phyloP scores from a whole-genome alignment of 2,113 vertebrate species.

The Oncorhynchus mykiss region DNA sequence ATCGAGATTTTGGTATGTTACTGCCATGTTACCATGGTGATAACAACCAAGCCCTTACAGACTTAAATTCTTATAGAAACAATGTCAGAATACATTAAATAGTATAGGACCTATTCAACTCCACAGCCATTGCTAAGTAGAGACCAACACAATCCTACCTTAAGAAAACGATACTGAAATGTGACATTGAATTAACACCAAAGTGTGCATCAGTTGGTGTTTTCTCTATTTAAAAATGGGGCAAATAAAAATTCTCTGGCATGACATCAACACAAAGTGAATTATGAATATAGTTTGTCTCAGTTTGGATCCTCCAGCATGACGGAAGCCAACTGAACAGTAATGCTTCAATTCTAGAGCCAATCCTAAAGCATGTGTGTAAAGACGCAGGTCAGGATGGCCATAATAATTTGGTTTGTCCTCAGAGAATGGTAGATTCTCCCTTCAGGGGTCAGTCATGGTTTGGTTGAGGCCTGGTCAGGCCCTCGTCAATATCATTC shows the following conservation, averaged over 20 bases:
- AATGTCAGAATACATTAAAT: not conserved
- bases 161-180: constrained; percentile 23
- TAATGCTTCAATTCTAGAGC: not conserved
- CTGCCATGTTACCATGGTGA: not conserved
- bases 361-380: not conserved
- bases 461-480: constrained; percentile 21
- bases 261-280: not conserved
- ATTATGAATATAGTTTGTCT: constrained; percentile 3
- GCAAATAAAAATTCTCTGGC: not conserved
- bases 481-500: not conserved
- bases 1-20: constrained; percentile 13
- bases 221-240: not conserved
- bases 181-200: constrained; percentile 10
- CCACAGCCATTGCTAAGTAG: too few species aligned
- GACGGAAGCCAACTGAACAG: not conserved
- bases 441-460: not conserved
- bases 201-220: not conserved
- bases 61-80: not conserved
- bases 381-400: not conserved
- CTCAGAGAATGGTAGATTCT: not conserved
- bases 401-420: not conserved
- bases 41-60: too few species aligned
- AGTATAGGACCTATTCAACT: too few species aligned
- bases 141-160: not conserved
- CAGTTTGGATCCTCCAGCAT: not conserved